These are phyloP conservation scores for Chrysolina oricalcia DNA, from an alignment of 2,888 invertebrate species.

Conservation along the genomic window DNA sequence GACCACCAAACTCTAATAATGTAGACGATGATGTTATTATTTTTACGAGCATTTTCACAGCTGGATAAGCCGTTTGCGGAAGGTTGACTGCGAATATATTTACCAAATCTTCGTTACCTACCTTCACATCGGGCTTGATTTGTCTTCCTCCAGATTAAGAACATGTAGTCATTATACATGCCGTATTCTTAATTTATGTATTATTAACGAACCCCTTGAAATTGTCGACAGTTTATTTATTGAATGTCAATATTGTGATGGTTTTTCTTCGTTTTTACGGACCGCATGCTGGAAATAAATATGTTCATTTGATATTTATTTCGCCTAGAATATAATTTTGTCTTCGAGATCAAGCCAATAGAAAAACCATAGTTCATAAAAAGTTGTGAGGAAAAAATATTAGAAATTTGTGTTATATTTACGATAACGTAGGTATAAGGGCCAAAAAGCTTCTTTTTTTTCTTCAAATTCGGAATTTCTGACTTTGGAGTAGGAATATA, in stretches of 20 bases:
- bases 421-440: too few relatives aligned
- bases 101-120: conserved; percentile 59
- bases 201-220: conserved; percentile 34
- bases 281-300: background rate
- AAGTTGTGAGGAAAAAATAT: too few relatives aligned
- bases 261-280: conserved; percentile 6
- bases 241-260: conserved; percentile 34
- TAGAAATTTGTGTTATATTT: too few relatives aligned
- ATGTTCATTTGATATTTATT: background rate
- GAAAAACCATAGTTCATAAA: too few relatives aligned
- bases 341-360: too few relatives aligned
- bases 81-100: conserved; percentile 60
- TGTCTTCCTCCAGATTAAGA: conserved; percentile 32
- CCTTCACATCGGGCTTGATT: conserved; percentile 50
- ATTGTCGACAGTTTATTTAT: conserved; percentile 33
- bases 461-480: too few relatives aligned
- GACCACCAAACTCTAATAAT: conserved; percentile 56
- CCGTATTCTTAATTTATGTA: conserved; percentile 28
- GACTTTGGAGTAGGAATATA: too few relatives aligned
- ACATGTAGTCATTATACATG: conserved; percentile 32
- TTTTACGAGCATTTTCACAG: conserved; percentile 63
- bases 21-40: conserved; percentile 62
- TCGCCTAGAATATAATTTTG: too few relatives aligned
- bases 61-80: conserved; percentile 56
- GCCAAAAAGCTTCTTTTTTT: too few relatives aligned